Base-by-base conservation (phyloP, 2,113 vertebrate genomes). In the Laterallus jamaicensis region DNA sequence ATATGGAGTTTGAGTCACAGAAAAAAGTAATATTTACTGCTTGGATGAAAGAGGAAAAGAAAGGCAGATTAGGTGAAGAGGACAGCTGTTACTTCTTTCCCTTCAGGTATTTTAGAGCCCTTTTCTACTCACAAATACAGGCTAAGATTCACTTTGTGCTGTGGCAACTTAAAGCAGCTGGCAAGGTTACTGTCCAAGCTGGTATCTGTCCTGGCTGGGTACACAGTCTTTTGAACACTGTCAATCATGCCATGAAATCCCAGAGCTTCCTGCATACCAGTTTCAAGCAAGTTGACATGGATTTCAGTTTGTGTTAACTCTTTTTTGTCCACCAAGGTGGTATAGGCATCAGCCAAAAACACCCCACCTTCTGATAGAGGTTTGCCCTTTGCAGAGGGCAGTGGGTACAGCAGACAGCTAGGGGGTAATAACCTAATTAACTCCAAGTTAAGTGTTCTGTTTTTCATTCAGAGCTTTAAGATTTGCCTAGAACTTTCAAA, bases 251-350 rank as follows among this genome's bases (percentile, higher is more conserved):
- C 60, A 42, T 31, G 5, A 83, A 74, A 37, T 13, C 32, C 60
- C 25, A 11, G 8, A 94, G 64, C 50, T 91, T 91, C 69, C 52
- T 59, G 31, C 42, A 75, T 6, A 28, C 3, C 19, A 25, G 20
- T 63, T 81, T 63, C 40, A 91, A 84, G 82, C 35, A 70, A 39
- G 20, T 2, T 47, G 25, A 67, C 21, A 17, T 2, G 9, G 40
- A 86, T 32, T 70, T 83, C 24, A 29, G 6, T 58, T 92, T 86
- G 32, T 74, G 26, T 63, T 66, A 93, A 75, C 35, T 37, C 8
- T 50, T 0, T 6, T n/a, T 56, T 84, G 42, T 52, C 1, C 0
- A 60, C 39, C 39, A 39, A 4, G 5, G 16, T 35, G 19, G 28
- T 24, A 6, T 50, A 69, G 26, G 12, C 76, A 82, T 60, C 35